Evolutionary conservation across 1,140 invertebrate species (phyloP).

Genomic region (Neelides sp.): DNA sequence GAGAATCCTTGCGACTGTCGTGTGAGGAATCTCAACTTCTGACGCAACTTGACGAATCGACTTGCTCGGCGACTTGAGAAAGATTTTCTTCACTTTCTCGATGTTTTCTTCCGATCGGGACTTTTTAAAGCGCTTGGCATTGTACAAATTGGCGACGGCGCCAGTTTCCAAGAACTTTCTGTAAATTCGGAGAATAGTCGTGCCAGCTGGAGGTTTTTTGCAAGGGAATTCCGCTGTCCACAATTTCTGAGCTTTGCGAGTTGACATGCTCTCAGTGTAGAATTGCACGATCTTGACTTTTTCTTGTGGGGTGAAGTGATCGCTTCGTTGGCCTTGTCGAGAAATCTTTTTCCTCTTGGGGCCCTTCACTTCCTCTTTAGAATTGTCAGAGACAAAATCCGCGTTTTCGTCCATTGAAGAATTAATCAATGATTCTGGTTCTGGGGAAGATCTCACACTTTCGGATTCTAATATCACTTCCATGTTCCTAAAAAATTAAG

Average conservation of each 20-base stretch:
- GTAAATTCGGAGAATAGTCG: constrained; percentile 1
- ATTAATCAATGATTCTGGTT: no score
- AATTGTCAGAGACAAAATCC: no score
- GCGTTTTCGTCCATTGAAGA: no score
- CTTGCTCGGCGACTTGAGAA: background rate
- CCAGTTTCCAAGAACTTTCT: constrained; percentile 10
- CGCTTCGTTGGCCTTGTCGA: background rate
- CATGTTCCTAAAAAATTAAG: no score
- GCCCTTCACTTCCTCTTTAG: no score
- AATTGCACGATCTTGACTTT: constrained; percentile 7
- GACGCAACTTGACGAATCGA: background rate
- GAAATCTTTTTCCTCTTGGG: no score
- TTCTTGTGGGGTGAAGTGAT: background rate
- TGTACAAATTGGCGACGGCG: background rate
- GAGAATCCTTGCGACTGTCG: constrained; percentile 1
- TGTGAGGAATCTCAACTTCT: constrained; percentile 5
- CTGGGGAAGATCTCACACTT: no score
- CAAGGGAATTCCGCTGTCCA: constrained; percentile 1
- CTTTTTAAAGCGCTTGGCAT: background rate
- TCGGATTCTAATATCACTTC: no score
- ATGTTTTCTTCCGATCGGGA: constrained; percentile 3
- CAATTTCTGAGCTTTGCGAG: background rate
- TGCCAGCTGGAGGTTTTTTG: background rate
- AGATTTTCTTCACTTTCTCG: constrained; percentile 2
- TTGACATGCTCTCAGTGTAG: background rate